Evolutionary conservation across 2,797 vertebrate genomes (phyloP), one percentile per base, ranked within the genome.

Genomic region (Lateolabrax maculatus): DNA sequence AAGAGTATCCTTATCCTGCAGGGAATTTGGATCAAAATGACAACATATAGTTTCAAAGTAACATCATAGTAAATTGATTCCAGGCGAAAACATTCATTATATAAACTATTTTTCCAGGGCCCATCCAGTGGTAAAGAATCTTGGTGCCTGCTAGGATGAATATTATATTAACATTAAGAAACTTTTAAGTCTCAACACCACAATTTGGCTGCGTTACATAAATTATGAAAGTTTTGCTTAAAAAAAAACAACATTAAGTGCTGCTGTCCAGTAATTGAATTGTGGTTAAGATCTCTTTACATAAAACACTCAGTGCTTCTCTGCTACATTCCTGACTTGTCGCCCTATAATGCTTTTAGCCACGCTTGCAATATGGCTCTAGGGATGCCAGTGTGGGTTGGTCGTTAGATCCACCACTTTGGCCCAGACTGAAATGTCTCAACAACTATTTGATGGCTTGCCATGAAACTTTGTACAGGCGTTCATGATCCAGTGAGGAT

Each of bases 151-250:
- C 51, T 66, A 39, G 71, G 74, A 85, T 77, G 80, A 81, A 80
- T 58, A 86, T 84, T 72, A 73, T 74, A 81, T 81, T 78, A 83
- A 80, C 75, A 84, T 87, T 87, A 67, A 81, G 69, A 66, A 75
- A 75, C 83, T 82, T 57, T 49, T 67, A 31, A 43, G 56, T 65
- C 53, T 61, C 53, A 58, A 64, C 79, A 74, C 69, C 77, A 71
- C 84, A 90, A 75, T 66, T 58, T 87, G 75, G 67, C 81, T 64
- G 13, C 5, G 15, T 67, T 19, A 72, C 61, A 68, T 60, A 37
- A 62, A 71, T 79, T 71, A 75, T 80, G 43, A 58, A 85, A 65
- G 55, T 83, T 78, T 90, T 19, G 63, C 70, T 79, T 81, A 37
- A 77, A 77, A 77, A 77, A 77, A 80, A 75, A 84, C 70, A 56